Conservation (phyloP, 2,113 vertebrate genomes). For the Hippolais icterina region DNA sequence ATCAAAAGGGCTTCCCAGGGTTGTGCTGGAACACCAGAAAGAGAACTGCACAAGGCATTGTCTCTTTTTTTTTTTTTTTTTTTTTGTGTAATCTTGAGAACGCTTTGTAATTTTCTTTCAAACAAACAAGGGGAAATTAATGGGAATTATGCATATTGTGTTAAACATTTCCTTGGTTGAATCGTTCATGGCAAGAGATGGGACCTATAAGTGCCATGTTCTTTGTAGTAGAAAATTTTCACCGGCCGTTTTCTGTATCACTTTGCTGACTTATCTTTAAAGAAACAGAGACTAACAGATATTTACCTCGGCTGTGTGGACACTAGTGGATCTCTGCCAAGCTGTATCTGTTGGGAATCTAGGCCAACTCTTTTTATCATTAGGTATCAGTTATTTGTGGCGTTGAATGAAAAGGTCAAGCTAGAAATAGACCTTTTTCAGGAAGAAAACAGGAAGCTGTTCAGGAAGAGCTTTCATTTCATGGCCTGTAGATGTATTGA, state of each 20-base stretch:
- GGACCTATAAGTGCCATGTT: not conserved
- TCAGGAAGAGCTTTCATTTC: not conserved
- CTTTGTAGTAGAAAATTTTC: not conserved
- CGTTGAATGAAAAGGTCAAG: not conserved
- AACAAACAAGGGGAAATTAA: not conserved
- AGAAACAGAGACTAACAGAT: not conserved
- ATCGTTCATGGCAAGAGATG: not conserved
- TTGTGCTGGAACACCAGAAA: not conserved
- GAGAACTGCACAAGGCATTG: not conserved
- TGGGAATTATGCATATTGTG: not conserved
- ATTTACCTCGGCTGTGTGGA: not conserved
- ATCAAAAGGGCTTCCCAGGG: not conserved
- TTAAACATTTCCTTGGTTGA: not conserved
- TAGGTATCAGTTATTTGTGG: not conserved
- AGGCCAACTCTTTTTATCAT: not conserved
- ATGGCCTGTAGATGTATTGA: not conserved
- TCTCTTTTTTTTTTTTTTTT: too few species aligned
- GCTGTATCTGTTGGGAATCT: not conserved
- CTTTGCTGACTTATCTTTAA: not conserved
- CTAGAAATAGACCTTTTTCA: not conserved
- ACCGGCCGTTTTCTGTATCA: not conserved
- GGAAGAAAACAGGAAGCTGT: not conserved
- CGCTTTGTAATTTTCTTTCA: not conserved
- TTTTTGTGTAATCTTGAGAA: not conserved
- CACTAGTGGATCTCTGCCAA: not conserved